A percentile compares a stretch with the other conserved stretches of the same genome.
These are phyloP conservation scores for Salvelinus namaycush DNA, from an alignment of 2,113 vertebrate genomes.

Conservation along the genomic window DNA sequence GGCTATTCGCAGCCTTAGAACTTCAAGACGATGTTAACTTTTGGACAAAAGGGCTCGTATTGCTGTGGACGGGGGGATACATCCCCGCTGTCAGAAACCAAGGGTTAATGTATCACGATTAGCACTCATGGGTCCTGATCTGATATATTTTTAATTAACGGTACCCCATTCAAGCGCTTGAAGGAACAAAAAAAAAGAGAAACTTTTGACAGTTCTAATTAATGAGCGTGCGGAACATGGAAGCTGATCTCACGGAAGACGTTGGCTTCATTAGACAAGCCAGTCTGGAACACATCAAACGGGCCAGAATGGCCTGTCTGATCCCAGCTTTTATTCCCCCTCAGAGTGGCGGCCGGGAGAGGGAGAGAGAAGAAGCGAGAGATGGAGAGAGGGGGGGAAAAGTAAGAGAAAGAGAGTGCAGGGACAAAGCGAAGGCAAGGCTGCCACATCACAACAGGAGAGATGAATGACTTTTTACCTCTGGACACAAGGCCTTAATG, in stretches of 20 bases:
- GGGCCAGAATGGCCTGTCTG: slow-evolving; percentile 52
- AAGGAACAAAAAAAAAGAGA: slow-evolving; percentile 70
- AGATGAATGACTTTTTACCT: slow-evolving; percentile 82
- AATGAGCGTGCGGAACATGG: slow-evolving; percentile 65
- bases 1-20: slow-evolving; percentile 52
- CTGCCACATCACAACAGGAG: slow-evolving; percentile 75
- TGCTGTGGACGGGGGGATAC: slow-evolving; percentile 32
- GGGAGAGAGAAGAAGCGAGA: slow-evolving; percentile 1
- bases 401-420: slow-evolving; percentile 6
- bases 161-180: slow-evolving; percentile 80
- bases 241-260: slow-evolving; percentile 61
- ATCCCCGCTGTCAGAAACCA: slow-evolving; percentile 65
- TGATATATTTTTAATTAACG: slow-evolving; percentile 86
- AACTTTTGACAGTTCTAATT: slow-evolving; percentile 84
- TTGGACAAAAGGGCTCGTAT: slow-evolving; percentile 71
- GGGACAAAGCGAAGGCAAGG: slow-evolving; percentile 51
- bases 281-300: slow-evolving; percentile 74
- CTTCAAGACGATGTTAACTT: slow-evolving; percentile 70
- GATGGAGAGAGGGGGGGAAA: neutral
- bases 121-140: slow-evolving; percentile 76
- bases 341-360: slow-evolving; percentile 21
- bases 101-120: slow-evolving; percentile 62
- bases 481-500: slow-evolving; percentile 80
- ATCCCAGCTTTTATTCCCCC: slow-evolving; percentile 53
- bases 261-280: slow-evolving; percentile 77